Evolutionary conservation across 2,888 invertebrate genomes (phyloP), one percentile per base, ranked within the genome.

Genomic region (Leptodirus hochenwartii): DNA sequence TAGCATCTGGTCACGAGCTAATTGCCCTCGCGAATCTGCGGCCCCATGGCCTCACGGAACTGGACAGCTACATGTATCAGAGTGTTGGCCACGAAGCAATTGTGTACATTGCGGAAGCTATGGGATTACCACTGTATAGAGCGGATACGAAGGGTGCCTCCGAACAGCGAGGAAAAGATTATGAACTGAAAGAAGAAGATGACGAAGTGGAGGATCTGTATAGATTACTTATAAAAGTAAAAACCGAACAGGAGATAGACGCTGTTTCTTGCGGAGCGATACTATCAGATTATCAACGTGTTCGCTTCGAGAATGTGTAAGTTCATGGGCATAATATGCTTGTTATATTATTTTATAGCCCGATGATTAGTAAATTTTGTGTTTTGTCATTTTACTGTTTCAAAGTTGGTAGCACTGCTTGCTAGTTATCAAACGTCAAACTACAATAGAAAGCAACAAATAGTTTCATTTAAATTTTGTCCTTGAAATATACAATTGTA

Each of bases 161-260:
- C n/a, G 59, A 77, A 29, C 70, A 78, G 53, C 70, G 70, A 45
- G 77, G 76, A 28, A 73, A 77, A 53, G 66, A 70, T 43, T 91
- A 90, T 55, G 63, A 69, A 30, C 78, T 79, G 31, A 81, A 78
- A 14, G 71, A 73, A 17, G 73, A 79, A 46, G 93, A 90, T 59
- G 93, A 91, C 60, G 96, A 99, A 64, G 98, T 98, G 22, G 98
- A 99, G 59, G 98, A 98, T 62, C 64, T 99, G 17, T 93, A 72
- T 54, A 64, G 70, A 42, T 66, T 99, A 33, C 63, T 99, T 27
- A 56, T 63, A 43, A 67, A 68, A 51, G 64, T 91, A 29, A 46
- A 80, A 77, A 66, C 76, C 72, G 58, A 51, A 17, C 29, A 51
- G 15, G 40, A 43, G 11, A 37, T 88, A 50, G 87, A 93, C 50